These are phyloP conservation scores for Drosophila subsilvestris DNA, from an alignment of 2,888 invertebrate species.

Conservation along the genomic window DNA sequence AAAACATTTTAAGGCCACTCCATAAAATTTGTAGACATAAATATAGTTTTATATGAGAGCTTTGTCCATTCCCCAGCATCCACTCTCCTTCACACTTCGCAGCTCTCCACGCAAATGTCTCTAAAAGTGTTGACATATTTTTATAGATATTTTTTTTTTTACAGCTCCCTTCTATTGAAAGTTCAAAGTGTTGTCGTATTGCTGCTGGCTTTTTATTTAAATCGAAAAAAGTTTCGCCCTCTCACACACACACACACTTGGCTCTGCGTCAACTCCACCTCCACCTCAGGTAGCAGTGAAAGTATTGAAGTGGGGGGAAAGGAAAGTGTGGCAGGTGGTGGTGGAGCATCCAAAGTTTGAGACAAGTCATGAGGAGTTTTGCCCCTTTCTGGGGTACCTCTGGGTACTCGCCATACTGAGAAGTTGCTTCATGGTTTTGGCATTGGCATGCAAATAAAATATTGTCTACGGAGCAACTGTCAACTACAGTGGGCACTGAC, in stretches of 20 bases:
- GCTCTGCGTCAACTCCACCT: slow-evolving; percentile 53
- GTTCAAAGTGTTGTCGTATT: slow-evolving; percentile 67
- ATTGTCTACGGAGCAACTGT: slow-evolving; percentile 20
- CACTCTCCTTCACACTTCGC: not conserved
- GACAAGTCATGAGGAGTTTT: slow-evolving; percentile 7
- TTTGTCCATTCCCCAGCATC: not conserved
- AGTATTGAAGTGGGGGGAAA: slow-evolving; percentile 6
- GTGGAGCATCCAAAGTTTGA: slow-evolving; percentile 21
- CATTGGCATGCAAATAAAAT: slow-evolving; percentile 41
- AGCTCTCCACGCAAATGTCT: slow-evolving; percentile 9
- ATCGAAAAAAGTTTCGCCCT: slow-evolving; percentile 69
- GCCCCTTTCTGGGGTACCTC: not conserved
- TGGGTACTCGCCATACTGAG: not conserved
- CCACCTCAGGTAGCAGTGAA: slow-evolving; percentile 45
- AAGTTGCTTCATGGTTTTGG: slow-evolving; percentile 2
- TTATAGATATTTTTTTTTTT: slow-evolving; percentile 50
- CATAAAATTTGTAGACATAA: slow-evolving; percentile 33
- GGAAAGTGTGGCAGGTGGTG: not conserved
- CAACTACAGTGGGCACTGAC: slow-evolving; percentile 12
- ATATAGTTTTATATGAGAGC: not conserved
- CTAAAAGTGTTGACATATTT: slow-evolving; percentile 34
- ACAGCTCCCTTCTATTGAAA: slow-evolving; percentile 62
- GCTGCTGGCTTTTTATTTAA: slow-evolving; percentile 66
- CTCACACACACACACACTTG: slow-evolving; percentile 43
- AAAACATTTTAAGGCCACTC: not conserved